Base-by-base conservation (phyloP, 1,140 invertebrate species). In the Aphelenchoides besseyi region DNA sequence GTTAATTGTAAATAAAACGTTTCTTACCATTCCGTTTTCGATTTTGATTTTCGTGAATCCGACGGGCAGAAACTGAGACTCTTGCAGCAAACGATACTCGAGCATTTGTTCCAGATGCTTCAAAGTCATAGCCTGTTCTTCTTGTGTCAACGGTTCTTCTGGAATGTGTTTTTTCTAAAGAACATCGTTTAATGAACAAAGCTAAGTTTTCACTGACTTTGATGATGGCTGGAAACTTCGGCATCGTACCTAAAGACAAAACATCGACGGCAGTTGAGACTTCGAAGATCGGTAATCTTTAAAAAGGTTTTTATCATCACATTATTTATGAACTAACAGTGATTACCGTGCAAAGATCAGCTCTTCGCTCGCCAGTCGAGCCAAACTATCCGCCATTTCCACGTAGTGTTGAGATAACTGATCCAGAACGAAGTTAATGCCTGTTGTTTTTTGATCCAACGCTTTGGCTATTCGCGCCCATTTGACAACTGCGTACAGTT, bases 401-500 rank as follows among this genome's bases (percentile, higher is more conserved):
- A 66, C 32, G 36, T 18, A 66, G n/a, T 66, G 16, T 12, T 36
- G 12, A 3, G 36, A 41, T 16, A 66, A n/a, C 30, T 66, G 63
- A 53, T 66, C 63, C 3, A 66, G 32, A 23, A 36, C 9, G 30
- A 32, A 66, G 29, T 33, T 33, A 30, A 66, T 66, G 30, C 30
- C 36, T 2, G n/a, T 61, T 23, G 63, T 32, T n/a, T 33, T 1
- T 23, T 59, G 55, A 32, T 66, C 63, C 12, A 66, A 66, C 8
- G 16, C 23, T 53, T 37, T 64, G 32, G 63, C 12, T 3, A n/a
- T 16, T 37, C 32, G 16, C 30, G 36, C 16, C 63, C 63, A 66
- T 8, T 66, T 66, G 30, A 66, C 63, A n/a, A 66, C 12, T 37
- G 63, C 63, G 32, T 36, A 35, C 26, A 66, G 36, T 33, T 66